phyloP scores from a whole-genome alignment of 2,797 vertebrate genomes.

The Apogon talboti region DNA sequence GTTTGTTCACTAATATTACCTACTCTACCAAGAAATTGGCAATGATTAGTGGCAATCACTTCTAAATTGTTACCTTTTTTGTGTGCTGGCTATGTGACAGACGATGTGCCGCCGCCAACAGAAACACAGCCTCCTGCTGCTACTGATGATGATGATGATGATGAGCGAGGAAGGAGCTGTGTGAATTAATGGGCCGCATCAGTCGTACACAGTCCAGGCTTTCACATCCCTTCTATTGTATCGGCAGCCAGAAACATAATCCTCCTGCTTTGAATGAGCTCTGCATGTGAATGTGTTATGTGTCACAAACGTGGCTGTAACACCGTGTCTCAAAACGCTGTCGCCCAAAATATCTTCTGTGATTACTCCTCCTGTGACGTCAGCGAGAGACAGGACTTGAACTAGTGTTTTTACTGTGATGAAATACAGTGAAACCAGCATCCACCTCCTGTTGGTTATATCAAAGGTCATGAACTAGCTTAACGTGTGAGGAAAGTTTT shows the following conservation, averaged over 20 bases:
- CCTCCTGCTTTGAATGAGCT: constrained; percentile 19
- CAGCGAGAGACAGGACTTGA: constrained; percentile 5
- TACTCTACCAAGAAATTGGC: constrained; percentile 1
- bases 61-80: constrained; percentile 10
- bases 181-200: constrained; percentile 21
- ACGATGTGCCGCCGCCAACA: not conserved
- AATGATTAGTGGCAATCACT: constrained; percentile 2
- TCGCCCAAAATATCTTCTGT: too few species aligned
- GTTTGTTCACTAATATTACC: not conserved
- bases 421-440: constrained; percentile 12
- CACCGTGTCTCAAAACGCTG: constrained; percentile 1
- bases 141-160: constrained; percentile 17
- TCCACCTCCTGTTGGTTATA: not conserved
- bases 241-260: constrained; percentile 25
- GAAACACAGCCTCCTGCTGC: constrained; percentile 7
- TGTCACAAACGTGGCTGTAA: constrained; percentile 14
- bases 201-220: constrained; percentile 14
- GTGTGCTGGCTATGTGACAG: constrained; percentile 15
- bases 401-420: constrained; percentile 18
- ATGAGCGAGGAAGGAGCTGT: constrained; percentile 14
- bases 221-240: constrained; percentile 19
- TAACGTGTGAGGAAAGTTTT: too few species aligned
- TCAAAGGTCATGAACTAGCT: too few species aligned
- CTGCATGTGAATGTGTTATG: constrained; percentile 25
- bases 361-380: not conserved